phyloP scores from a whole-genome alignment of 2,888 invertebrate genomes.

The Heliconius hortense region DNA sequence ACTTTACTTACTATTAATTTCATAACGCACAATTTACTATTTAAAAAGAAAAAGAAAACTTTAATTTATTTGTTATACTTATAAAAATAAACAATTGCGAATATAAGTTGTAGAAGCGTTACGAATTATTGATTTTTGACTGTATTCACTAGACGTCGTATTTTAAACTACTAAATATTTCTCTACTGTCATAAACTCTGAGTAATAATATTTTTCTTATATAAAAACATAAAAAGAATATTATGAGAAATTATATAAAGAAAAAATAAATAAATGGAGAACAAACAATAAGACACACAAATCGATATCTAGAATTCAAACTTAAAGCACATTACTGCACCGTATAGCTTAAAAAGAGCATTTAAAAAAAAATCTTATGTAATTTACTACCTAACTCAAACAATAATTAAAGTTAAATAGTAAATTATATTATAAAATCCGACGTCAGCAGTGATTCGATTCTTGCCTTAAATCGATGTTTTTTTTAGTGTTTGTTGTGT shows the following conservation, averaged over 20 bases:
- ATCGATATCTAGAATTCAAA: neutral
- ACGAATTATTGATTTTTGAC: neutral
- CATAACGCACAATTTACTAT: slow-evolving; percentile 7
- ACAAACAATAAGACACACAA: neutral
- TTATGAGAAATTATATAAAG: neutral
- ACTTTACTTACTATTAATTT: neutral
- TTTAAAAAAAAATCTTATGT: neutral
- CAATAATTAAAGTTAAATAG: too few species aligned
- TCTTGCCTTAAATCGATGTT: slow-evolving; percentile 31
- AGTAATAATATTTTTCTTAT: too few species aligned
- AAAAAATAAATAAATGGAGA: neutral
- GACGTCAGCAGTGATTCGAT: neutral
- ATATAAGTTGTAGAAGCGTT: neutral
- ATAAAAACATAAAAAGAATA: too few species aligned
- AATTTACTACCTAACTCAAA: neutral
- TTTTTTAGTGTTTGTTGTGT: neutral
- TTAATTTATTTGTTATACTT: neutral
- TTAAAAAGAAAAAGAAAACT: neutral
- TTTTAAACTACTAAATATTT: neutral
- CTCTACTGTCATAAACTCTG: neutral
- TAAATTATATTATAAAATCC: neutral
- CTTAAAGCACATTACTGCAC: neutral
- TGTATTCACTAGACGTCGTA: slow-evolving; percentile 1
- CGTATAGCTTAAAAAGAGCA: neutral
- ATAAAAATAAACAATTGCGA: neutral